Evolutionary conservation across 92 coral and sea anemone genomes (phyloP).

Genomic region (Epizoanthus illoricatus): DNA sequence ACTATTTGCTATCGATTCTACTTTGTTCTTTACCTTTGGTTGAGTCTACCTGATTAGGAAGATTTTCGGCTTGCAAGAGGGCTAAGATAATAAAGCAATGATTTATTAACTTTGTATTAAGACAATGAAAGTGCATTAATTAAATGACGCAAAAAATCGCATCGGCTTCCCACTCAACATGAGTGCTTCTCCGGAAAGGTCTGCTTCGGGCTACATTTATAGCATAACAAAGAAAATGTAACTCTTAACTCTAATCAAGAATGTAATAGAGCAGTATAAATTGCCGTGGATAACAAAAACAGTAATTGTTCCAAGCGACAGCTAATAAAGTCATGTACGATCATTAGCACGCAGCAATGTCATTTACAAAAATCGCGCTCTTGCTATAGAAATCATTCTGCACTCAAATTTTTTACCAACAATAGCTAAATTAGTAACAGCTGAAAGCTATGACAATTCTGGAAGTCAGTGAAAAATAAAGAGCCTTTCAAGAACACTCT

Average conservation of each 20-base stretch:
- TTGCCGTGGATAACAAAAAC: constrained; percentile 16
- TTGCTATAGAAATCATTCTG: constrained; percentile 1
- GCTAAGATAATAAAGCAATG: background rate
- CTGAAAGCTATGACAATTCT: background rate
- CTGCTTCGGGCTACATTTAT: constrained; percentile 16
- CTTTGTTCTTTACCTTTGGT: background rate
- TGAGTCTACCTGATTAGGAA: background rate
- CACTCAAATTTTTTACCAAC: background rate
- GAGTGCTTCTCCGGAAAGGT: background rate
- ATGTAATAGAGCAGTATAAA: constrained; percentile 4
- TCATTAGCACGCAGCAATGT: constrained; percentile 35
- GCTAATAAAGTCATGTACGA: constrained; percentile 26
- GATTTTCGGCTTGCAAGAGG: background rate
- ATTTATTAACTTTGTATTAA: background rate
- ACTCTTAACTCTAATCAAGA: constrained; percentile 11
- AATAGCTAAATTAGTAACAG: background rate
- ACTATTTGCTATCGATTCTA: background rate
- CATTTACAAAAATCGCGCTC: background rate
- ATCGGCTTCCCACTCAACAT: background rate
- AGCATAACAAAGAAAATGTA: constrained; percentile 8
- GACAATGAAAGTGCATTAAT: background rate
- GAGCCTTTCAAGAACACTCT: background rate
- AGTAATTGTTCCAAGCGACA: constrained; percentile 21
- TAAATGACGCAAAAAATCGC: background rate
- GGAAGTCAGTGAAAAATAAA: background rate